Evolutionary conservation across 1,140 invertebrate genomes (phyloP), one percentile per base, ranked within the genome.

Genomic region (Drosophila erecta): DNA sequence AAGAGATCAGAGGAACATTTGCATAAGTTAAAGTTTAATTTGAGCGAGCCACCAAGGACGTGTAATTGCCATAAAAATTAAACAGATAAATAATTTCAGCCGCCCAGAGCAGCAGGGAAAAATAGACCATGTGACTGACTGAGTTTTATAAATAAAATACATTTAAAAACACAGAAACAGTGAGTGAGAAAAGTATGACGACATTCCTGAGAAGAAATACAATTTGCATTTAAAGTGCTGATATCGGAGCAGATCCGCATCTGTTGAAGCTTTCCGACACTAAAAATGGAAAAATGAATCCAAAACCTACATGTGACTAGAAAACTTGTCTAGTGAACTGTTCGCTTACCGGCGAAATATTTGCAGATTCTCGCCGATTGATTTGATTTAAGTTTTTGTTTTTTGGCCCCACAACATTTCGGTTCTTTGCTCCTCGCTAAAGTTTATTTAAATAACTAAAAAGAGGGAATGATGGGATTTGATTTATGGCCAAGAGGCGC

Each of bases 401-500:
- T 49, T 41, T 46, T 44, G 12, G 20, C n/a, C 44, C n/a, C 44
- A 15, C 38, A 3, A 20, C 24, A 38, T 50, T 33, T 24, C 12
- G 8, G 33, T 69, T 37, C 41, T 55, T 67, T 37, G n/a, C 14
- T 49, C 27, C 46, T 27, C 12, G 44, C 46, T 5, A 47, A 71
- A 35, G 20, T 40, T 35, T 57, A 71, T 70, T 70, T 70, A 70
- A 71, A 71, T 71, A 70, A 11, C 41, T 14, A 24, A 38, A 51
- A 70, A 49, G 43, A n/a, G 51, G 64, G 62, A 70, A 67, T 37
- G 65, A 30, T 67, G 66, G 37, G 66, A 57, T 70, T 70, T 70
- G 67, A 70, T 70, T 70, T 70, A 70, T 70, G 20, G 66, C 43
- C 66, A 27, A 57, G 43, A 35, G 67, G 67, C 67, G 67, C 67